Evolutionary conservation across 1,140 invertebrate species (phyloP), one percentile per base, ranked within the genome.

Genomic region (Schlechtendalia chinensis): DNA sequence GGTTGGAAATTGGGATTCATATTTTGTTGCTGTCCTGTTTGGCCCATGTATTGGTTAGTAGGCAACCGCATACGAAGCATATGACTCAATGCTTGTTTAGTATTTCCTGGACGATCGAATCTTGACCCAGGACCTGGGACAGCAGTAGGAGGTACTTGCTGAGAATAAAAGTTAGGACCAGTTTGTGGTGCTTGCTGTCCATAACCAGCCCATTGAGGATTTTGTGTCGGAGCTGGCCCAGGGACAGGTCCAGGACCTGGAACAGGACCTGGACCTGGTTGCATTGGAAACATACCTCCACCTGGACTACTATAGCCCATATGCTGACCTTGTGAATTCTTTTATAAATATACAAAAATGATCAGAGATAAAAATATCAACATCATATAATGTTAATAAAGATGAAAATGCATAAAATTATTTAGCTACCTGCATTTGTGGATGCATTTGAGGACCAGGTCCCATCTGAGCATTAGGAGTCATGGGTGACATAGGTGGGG

Each of bases 41-140:
- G 77, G 56, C 79, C 79, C 84, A 89, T 88, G 74, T 88, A 88
- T 82, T 88, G 88, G 81, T 86, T 87, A 1, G 86, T 86, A 5
- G 86, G 87, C 32, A 89, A 84, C 32, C 90, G 87, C 82, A 91
- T 88, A 1, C 93, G 88, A 67, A 97, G 86, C 93, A 96, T 94
- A 82, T 94, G 91, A 5, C 93, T 93, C 4, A 96, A 85, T 1
- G 94, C 94, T 84, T 94, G 93, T 83, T 96, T 96, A 0, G 91
- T 91, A 84, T 91, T 90, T 84, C 90, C 85, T 0, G 91, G 90
- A 45, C 91, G 86, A 81, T 92, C 91, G 79, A 91, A 91, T 65
- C 91, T 87, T 72, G 89, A 90, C 47, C 90, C 91, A 81, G 81
- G 81, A 82, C 32, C 81, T 27, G 82, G 59, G 65, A 83, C 82